phyloP scores from a whole-genome alignment of 2,113 vertebrate species.

The Vombatus ursinus region DNA sequence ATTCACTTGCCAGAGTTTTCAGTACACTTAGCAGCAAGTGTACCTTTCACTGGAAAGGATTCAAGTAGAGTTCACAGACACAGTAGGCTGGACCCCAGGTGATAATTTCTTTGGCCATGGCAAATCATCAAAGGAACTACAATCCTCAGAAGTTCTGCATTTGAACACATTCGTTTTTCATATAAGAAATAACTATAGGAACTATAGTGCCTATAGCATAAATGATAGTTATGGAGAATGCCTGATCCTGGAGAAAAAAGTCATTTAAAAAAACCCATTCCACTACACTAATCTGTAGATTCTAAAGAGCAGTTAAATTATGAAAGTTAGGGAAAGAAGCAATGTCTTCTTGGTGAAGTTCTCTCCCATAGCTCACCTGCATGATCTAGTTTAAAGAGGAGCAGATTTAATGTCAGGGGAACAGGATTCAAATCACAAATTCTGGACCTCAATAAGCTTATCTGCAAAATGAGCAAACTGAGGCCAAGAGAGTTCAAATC shows the following conservation, averaged over 20 bases:
- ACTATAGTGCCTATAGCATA: neutral
- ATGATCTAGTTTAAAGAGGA: conserved; percentile 2
- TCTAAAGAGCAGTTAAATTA: conserved; percentile 23
- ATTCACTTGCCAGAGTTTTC: no score
- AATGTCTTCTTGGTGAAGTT: neutral
- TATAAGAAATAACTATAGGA: no score
- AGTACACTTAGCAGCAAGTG: no score
- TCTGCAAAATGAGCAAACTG: neutral
- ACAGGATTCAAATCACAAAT: neutral
- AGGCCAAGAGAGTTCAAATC: neutral
- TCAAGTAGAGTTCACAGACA: no score
- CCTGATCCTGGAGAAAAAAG: neutral
- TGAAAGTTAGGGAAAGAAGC: neutral
- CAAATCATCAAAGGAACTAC: neutral
- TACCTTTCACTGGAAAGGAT: no score
- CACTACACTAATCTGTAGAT: conserved; percentile 31
- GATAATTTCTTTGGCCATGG: neutral
- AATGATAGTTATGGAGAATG: conserved; percentile 10
- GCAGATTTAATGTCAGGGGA: neutral
- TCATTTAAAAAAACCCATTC: conserved; percentile 11
- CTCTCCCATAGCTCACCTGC: neutral
- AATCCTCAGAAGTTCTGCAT: conserved; percentile 1
- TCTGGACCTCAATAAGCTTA: neutral
- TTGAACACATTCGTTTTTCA: neutral
- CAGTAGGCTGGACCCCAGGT: no score